Percentiles rank a stretch among this genome's conserved stretches.
Evolutionary conservation across 1,140 invertebrate genomes (phyloP).

Genomic region (Temnothorax curvispinosus): DNA sequence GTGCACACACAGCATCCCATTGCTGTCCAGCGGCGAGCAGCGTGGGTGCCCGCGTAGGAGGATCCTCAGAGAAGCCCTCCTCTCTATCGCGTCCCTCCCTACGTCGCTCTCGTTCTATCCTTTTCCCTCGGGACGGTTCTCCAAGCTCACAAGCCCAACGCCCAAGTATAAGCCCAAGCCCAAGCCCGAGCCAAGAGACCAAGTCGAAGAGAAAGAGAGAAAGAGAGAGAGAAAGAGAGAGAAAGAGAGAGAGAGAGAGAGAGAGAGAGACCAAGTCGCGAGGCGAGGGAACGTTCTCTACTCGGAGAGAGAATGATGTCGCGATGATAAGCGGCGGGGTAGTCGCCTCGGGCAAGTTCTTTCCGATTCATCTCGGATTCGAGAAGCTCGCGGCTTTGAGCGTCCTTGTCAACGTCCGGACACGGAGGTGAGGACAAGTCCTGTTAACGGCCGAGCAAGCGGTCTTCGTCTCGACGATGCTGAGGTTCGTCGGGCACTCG

Average conservation of each 20-base stretch:
- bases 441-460: constrained; percentile 73
- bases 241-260: constrained; percentile 33
- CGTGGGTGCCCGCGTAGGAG: constrained; percentile 80
- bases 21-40: background rate
- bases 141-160: background rate
- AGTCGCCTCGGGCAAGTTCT: constrained; percentile 75
- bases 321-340: constrained; percentile 81
- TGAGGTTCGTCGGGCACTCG: constrained; percentile 67
- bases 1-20: constrained; percentile 46
- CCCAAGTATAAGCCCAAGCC: no score
- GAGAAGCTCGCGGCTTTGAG: constrained; percentile 49
- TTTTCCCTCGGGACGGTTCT: constrained; percentile 27
- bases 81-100: constrained; percentile 60
- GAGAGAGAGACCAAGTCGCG: background rate
- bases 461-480: constrained; percentile 69
- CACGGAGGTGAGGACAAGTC: constrained; percentile 77
- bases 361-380: constrained; percentile 71
- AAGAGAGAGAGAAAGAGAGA: constrained; percentile 29
- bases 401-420: constrained; percentile 72
- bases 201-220: constrained; percentile 12
- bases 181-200: no score
- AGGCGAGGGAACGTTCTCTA: background rate
- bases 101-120: constrained; percentile 36
- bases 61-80: constrained; percentile 78
- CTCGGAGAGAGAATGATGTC: constrained; percentile 77